Evolutionary conservation across 2,113 vertebrate species (phyloP).

Genomic region (Panurus biarmicus): DNA sequence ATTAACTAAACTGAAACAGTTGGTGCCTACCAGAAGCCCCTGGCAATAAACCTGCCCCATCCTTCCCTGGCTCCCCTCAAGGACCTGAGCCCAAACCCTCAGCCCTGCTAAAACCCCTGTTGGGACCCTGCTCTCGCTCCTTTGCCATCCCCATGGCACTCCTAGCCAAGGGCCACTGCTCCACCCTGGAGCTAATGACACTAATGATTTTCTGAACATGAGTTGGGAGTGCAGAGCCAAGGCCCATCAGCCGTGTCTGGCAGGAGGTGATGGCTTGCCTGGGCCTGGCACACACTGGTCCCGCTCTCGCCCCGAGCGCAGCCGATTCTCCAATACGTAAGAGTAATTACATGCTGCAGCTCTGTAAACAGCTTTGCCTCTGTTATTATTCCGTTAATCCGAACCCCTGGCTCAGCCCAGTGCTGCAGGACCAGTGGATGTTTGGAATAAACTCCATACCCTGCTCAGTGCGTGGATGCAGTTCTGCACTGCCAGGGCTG

Average conservation of each 20-base stretch:
- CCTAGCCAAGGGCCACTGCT: background rate
- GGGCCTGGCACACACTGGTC: background rate
- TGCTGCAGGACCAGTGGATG: background rate
- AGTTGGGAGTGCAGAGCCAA: background rate
- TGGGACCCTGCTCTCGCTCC: background rate
- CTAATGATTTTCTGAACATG: background rate
- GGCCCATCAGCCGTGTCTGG: background rate
- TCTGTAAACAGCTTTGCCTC: background rate
- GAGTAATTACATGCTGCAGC: background rate
- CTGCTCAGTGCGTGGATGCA: rapidly evolving
- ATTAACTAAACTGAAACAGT: background rate
- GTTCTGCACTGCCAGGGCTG: background rate
- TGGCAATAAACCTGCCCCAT: background rate
- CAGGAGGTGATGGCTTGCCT: background rate
- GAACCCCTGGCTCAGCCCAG: background rate
- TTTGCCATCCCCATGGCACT: background rate
- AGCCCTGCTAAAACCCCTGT: background rate
- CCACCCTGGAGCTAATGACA: background rate
- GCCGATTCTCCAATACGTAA: background rate
- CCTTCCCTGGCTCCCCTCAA: background rate
- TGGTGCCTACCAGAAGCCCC: background rate
- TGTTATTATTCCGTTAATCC: background rate
- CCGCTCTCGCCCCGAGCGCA: background rate
- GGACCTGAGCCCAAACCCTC: background rate
- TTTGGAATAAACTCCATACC: background rate